Percentiles rank a stretch among this genome's conserved stretches.
Conservation (phyloP, 2,888 invertebrate species). For the Dermolepida albohirtum region DNA sequence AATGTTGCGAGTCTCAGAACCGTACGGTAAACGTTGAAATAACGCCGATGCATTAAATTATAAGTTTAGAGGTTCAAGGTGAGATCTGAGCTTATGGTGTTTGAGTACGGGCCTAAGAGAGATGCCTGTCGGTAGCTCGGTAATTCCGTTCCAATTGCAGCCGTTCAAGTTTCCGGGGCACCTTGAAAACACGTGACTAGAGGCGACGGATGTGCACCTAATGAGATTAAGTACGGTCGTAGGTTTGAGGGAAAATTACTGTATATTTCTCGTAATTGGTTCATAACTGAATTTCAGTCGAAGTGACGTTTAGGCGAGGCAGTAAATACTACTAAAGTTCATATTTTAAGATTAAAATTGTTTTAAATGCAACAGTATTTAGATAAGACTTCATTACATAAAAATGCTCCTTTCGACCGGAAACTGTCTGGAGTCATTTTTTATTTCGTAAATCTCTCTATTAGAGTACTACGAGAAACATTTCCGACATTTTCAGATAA, state of each 20-base stretch:
- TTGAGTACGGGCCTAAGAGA: neutral
- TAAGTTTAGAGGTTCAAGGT: slow-evolving; percentile 41
- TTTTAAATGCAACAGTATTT: too few relatives aligned
- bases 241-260: slow-evolving; percentile 12
- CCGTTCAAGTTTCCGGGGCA: slow-evolving; percentile 29
- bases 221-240: slow-evolving; percentile 6
- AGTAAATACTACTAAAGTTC: slow-evolving; percentile 8
- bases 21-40: too few relatives aligned
- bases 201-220: neutral
- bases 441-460: too few relatives aligned
- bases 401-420: too few relatives aligned
- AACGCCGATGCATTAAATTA: too few relatives aligned
- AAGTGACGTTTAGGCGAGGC: slow-evolving; percentile 12
- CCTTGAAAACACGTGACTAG: slow-evolving; percentile 6
- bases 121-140: slow-evolving; percentile 19
- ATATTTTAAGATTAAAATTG: too few relatives aligned
- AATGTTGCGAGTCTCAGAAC: too few relatives aligned
- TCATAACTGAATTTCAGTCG: slow-evolving; percentile 3
- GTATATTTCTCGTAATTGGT: slow-evolving; percentile 22
- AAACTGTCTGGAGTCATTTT: too few relatives aligned
- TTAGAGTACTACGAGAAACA: too few relatives aligned
- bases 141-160: slow-evolving; percentile 28
- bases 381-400: too few relatives aligned
- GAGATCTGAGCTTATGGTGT: slow-evolving; percentile 29
- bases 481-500: too few relatives aligned